phyloP scores from a whole-genome alignment of 2,888 invertebrate species.

The Anthoptus insignis region DNA sequence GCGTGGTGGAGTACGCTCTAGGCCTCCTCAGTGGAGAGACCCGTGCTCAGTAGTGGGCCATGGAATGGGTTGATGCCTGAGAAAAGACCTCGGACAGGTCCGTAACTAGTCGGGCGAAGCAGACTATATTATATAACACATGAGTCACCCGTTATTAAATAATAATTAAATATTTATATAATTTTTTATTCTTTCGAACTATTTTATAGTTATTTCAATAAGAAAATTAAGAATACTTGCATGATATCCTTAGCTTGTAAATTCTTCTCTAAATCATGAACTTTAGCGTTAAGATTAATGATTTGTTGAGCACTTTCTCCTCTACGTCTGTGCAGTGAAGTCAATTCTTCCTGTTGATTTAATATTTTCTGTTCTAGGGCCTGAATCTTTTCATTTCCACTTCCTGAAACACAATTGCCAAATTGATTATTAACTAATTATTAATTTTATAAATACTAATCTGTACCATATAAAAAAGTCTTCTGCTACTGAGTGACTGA shows the following conservation, averaged over 20 bases:
- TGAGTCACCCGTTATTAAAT: too few relatives aligned
- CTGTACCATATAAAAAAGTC: neutral
- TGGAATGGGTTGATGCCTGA: too few relatives aligned
- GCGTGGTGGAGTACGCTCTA: too few relatives aligned
- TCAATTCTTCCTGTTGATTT: slow-evolving; percentile 96
- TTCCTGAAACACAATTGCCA: slow-evolving; percentile 63
- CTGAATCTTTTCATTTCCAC: slow-evolving; percentile 88
- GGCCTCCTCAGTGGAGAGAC: too few relatives aligned
- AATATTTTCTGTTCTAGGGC: slow-evolving; percentile 95
- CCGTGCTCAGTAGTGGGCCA: too few relatives aligned
- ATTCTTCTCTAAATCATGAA: slow-evolving; percentile 95
- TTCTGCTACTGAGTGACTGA: too few relatives aligned
- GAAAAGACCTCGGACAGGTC: too few relatives aligned
- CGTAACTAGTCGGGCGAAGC: too few relatives aligned
- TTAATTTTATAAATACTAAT: too few relatives aligned
- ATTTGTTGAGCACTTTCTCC: slow-evolving; percentile 98
- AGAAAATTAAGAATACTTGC: slow-evolving; percentile 66
- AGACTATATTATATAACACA: too few relatives aligned
- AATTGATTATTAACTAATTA: neutral
- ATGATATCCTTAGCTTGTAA: slow-evolving; percentile 91
- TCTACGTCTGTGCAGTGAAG: slow-evolving; percentile 95
- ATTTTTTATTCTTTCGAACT: too few relatives aligned
- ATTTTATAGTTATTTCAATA: neutral
- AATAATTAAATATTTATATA: too few relatives aligned
- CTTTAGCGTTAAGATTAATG: slow-evolving; percentile 94